These are phyloP conservation scores for Drosophila pallidifrons DNA, from an alignment of 1,140 invertebrate genomes.

Conservation along the genomic window DNA sequence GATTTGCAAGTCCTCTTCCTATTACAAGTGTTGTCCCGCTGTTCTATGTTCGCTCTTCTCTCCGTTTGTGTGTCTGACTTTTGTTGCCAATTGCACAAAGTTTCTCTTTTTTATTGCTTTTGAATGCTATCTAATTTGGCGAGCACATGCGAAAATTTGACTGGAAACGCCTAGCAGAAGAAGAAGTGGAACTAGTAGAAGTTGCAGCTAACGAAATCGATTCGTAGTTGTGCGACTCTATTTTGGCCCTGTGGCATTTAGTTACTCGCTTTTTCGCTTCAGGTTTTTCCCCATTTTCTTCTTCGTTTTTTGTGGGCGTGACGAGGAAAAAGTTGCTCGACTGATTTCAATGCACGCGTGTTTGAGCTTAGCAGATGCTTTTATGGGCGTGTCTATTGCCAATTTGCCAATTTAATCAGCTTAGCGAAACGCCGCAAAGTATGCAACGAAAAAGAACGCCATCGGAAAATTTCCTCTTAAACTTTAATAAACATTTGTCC, in stretches of 20 bases:
- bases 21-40: not conserved
- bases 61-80: not conserved
- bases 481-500: conserved; percentile 39
- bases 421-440: conserved; percentile 32
- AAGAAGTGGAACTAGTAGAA: not conserved
- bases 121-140: conserved; percentile 64
- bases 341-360: conserved; percentile 53
- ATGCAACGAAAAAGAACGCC: not conserved
- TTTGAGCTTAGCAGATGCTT: conserved; percentile 59
- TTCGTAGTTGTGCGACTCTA: conserved; percentile 29
- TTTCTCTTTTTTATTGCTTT: conserved; percentile 62
- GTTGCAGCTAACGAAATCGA: conserved; percentile 40
- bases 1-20: not conserved
- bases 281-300: conserved; percentile 1
- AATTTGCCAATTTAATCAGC: conserved; percentile 54
- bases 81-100: conserved; percentile 40
- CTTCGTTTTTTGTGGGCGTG: conserved; percentile 34
- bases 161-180: conserved; percentile 49
- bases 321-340: conserved; percentile 30
- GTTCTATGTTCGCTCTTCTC: not conserved
- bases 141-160: conserved; percentile 69
- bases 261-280: conserved; percentile 19
- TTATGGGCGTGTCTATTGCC: conserved; percentile 46
- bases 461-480: conserved; percentile 27
- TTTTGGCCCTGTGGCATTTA: conserved; percentile 36